Conservation (phyloP, 2,113 vertebrate species). For the Trachemys scripta region DNA sequence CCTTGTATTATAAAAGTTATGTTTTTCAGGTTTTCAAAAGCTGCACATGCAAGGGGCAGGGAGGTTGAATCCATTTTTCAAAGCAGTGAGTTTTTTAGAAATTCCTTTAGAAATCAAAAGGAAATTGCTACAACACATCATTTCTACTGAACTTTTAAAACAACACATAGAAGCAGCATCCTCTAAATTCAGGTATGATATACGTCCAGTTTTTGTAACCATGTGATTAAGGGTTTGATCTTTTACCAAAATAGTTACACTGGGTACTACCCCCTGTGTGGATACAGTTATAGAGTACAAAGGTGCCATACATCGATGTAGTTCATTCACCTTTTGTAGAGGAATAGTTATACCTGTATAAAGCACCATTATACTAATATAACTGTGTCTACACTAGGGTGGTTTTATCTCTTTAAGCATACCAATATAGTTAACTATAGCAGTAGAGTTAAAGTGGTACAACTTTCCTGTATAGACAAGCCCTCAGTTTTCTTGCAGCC, state of each 20-base stretch:
- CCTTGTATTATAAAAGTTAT: slow-evolving; percentile 29
- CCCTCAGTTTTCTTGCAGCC: not conserved
- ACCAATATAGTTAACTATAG: not conserved
- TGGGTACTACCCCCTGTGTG: not conserved
- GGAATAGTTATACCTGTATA: not conserved
- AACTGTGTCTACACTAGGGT: not conserved
- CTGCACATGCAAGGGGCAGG: slow-evolving; percentile 2
- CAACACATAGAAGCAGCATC: not conserved
- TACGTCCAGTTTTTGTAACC: not conserved
- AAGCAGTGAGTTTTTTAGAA: slow-evolving; percentile 37
- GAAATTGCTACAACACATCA: slow-evolving; percentile 29
- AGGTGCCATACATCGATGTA: not conserved
- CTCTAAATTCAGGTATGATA: not conserved
- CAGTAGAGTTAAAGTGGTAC: not conserved
- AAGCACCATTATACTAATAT: not conserved
- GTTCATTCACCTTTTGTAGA: not conserved
- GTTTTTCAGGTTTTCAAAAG: slow-evolving; percentile 41
- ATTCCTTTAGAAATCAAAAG: slow-evolving; percentile 53
- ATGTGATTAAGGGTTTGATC: not conserved
- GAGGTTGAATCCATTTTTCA: slow-evolving; percentile 59
- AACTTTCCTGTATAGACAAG: not conserved
- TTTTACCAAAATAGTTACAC: not conserved
- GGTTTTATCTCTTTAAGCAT: not conserved
- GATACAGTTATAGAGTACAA: not conserved
- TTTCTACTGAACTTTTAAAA: slow-evolving; percentile 18